phyloP scores from a whole-genome alignment of 2,113 vertebrate species.

The Eupsittula cactorum region DNA sequence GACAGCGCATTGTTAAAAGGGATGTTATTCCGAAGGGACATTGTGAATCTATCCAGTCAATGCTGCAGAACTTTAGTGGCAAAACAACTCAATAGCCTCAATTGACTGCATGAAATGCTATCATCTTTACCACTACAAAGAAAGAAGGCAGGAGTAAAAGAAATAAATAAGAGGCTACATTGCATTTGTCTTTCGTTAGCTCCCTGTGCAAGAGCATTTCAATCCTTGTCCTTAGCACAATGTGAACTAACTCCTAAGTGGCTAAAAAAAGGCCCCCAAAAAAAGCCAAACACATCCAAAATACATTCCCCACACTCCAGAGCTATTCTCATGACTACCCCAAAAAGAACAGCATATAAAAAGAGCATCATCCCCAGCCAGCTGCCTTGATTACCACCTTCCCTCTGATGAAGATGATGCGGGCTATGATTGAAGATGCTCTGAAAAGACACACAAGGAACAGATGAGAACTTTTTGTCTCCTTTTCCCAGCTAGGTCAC shows the following conservation, averaged over 20 bases:
- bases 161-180: neutral
- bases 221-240: neutral
- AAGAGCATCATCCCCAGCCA: neutral
- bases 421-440: slow-evolving; percentile 43
- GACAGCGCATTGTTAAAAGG: slow-evolving; percentile 25
- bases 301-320: neutral
- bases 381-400: slow-evolving; percentile 50
- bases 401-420: neutral
- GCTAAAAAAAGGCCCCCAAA: neutral
- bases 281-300: neutral
- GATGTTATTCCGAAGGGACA: slow-evolving; percentile 31
- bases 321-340: neutral
- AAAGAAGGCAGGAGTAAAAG: neutral
- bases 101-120: slow-evolving; percentile 51
- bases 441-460: neutral
- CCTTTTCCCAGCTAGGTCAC: slow-evolving; percentile 2
- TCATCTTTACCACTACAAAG: neutral
- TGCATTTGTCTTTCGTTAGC: slow-evolving; percentile 39
- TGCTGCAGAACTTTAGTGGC: slow-evolving; percentile 35
- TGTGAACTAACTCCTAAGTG: neutral
- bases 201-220: neutral
- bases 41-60: slow-evolving; percentile 25
- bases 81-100: slow-evolving; percentile 66
- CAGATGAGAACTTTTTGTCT: neutral
- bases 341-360: neutral